Base-by-base conservation (phyloP, 2,797 vertebrate species). In the Propithecus perrieri region DNA sequence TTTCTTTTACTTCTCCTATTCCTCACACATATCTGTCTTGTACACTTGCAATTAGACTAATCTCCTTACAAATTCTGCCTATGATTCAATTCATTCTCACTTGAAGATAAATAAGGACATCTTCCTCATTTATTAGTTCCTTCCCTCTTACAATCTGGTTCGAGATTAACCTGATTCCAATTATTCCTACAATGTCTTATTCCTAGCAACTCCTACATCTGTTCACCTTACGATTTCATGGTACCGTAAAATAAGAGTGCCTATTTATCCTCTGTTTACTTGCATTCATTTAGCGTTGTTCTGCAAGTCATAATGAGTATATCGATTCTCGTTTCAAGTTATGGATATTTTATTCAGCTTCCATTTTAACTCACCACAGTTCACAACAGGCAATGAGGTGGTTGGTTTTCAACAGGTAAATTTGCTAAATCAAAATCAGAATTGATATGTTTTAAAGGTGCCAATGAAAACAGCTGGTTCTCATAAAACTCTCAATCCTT, bases 351-450 rank as follows among this genome's bases (percentile, higher is more conserved):
- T 79, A 48, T 69, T 93, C 69, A 91, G 14, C 38, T 89, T 91
- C 63, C 57, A 69, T 57, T 79, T 80, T 57, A 65, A 43, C 59
- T 94, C 30, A 69, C 22, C 65, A 87, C 30, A 35, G 28, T 78
- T 88, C 48, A 89, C 10, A 69, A 55, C 5, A 87, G 71, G 35
- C 65, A 65, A 59, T 24, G 11, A 41, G 11, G 20, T 9, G 65
- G 0, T 57, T 92, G 63, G 22, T 57, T 86, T 95, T 94, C 41
- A 89, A 46, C 7, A 89, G 55, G 78, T 78, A 72, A 74, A 80
- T 72, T 53, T 86, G 35, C 46, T 55, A 65, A 80, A 79, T 91
- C 43, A 91, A 91, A 95, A 84, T 75, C 12, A 93, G 17, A 67
- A 90, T 69, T 57, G 74, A n/a, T 50, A 46, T 43, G 89, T 94